Base-by-base conservation (phyloP, 2,888 invertebrate species). In the Dynastes grantii region DNA sequence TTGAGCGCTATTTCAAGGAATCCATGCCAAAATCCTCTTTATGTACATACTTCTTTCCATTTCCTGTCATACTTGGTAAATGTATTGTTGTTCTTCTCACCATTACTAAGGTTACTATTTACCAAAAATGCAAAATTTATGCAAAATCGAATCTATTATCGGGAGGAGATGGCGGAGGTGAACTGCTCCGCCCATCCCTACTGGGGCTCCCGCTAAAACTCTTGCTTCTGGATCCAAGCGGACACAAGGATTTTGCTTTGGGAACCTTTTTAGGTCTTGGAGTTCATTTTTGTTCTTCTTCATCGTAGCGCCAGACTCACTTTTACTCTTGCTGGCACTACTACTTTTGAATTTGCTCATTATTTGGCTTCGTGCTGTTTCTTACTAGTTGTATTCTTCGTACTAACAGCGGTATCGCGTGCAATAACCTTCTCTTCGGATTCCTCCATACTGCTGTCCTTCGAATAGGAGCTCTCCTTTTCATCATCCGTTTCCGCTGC, bases 111-210 rank as follows among this genome's bases (percentile, higher is more conserved):
- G 40, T 82, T 80, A 11, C 71, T 61, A 32, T 61, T 55, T 58
- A 53, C 70, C 16, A 16, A 16, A 16, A 16, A 16, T 16, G 22
- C 22, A 22, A 22, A 22, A 22, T 67, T 76, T 79, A 83, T 0
- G 82, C 81, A 75, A 82, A 83, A 78, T 85, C 84, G 27, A 83
- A 83, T 65, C 83, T 80, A 76, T 81, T 82, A 40, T 88, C 88
- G 0, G 88, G 87, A 80, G 87, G 87, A 2, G 87, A 87, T 53
- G 88, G 86, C 4, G 88, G 87, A 11, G 88, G 87, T n/a, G 88
- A 88, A 77, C 86, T 86, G 55, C 85, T 84, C 82, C 84, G 83
- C n/a, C 86, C 86, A 49, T 84, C 83, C 22, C 82, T 82, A 8
- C 85, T 84, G 9, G 81, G 81, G 80, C 86, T 87, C 45, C 83